A percentile compares a stretch with the other conserved stretches of the same genome.
phyloP scores from a whole-genome alignment of 2,888 invertebrate genomes.

The Ellobium chinense region DNA sequence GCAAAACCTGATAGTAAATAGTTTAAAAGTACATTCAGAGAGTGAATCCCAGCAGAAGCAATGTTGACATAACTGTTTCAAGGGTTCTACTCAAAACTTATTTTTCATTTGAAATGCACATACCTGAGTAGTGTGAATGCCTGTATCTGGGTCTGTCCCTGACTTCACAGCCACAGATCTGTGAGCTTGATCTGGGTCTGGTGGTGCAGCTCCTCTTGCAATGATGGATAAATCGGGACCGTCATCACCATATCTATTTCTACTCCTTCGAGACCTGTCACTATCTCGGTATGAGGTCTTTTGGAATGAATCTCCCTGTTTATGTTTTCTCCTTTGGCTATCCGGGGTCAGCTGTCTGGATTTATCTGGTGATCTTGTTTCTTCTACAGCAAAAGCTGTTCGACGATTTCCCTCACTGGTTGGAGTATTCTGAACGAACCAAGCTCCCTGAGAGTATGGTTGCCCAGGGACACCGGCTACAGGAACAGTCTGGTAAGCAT shows the following conservation, averaged over 20 bases:
- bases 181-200: constrained; percentile 61
- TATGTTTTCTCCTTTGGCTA: constrained; percentile 44
- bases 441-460: constrained; percentile 59
- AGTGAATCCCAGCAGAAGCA: too few relatives aligned
- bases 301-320: constrained; percentile 60
- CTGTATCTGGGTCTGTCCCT: constrained; percentile 64
- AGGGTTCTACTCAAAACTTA: too few relatives aligned
- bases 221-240: constrained; percentile 48
- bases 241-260: constrained; percentile 15
- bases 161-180: constrained; percentile 64
- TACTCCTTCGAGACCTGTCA: constrained; percentile 38
- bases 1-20: too few relatives aligned
- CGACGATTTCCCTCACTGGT: constrained; percentile 59
- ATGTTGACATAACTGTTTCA: too few relatives aligned
- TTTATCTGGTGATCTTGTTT: constrained; percentile 44
- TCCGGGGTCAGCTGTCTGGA: constrained; percentile 45
- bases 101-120: too few relatives aligned
- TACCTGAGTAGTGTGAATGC: constrained; percentile 65
- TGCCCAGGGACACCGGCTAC: constrained; percentile 35
- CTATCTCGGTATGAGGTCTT: constrained; percentile 28
- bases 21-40: too few relatives aligned
- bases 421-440: constrained; percentile 64
- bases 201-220: constrained; percentile 57
- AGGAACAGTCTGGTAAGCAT: constrained; percentile 54
- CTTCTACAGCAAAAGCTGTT: constrained; percentile 58